A percentile compares a stretch with the other conserved stretches of the same genome.
Evolutionary conservation across 2,113 vertebrate genomes (phyloP).

Genomic region (Isichthys henryi): DNA sequence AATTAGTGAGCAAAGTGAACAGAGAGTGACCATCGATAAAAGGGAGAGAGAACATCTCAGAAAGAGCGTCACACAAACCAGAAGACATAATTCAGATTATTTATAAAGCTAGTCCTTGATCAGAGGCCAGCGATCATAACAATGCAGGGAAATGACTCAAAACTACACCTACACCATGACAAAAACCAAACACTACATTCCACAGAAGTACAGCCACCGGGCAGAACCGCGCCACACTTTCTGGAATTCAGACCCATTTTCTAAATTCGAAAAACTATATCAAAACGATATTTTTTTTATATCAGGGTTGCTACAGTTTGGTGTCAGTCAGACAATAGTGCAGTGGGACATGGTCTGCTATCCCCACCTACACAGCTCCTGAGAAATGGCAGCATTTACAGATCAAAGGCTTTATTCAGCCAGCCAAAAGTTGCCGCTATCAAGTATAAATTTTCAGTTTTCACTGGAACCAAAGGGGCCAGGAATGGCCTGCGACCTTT

Average conservation of each 20-base stretch:
- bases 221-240: background rate
- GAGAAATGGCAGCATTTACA: background rate
- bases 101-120: background rate
- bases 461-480: background rate
- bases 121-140: background rate
- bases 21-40: background rate
- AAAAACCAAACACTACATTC: background rate
- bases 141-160: slow-evolving; percentile 9
- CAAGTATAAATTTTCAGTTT: background rate
- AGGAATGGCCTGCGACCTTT: background rate
- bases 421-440: background rate
- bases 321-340: background rate
- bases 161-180: background rate
- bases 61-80: background rate
- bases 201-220: background rate
- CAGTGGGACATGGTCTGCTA: background rate
- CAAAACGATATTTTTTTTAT: too few relatives aligned
- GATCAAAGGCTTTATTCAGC: background rate
- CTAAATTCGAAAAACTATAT: background rate
- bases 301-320: background rate
- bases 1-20: background rate
- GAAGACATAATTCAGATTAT: background rate
- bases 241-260: background rate
- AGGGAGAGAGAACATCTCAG: background rate
- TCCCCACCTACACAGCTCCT: background rate